A percentile compares a stretch with the other conserved stretches of the same genome.
Conservation (phyloP, 2,888 invertebrate genomes). For the Pammene aurita region DNA sequence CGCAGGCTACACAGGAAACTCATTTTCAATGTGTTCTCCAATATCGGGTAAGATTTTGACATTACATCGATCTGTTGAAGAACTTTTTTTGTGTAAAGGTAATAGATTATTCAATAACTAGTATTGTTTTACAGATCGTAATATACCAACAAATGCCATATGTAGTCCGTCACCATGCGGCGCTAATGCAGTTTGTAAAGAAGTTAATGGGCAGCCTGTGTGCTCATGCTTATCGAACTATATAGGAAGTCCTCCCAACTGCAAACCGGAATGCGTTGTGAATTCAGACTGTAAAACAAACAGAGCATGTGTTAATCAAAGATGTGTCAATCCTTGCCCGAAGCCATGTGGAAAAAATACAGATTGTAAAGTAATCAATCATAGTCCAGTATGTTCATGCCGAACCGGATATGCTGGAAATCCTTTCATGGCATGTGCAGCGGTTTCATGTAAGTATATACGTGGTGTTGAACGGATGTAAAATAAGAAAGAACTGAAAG, state of each 20-base stretch:
- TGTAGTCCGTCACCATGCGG: conserved; percentile 91
- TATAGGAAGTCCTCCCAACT: conserved; percentile 85
- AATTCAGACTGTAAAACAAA: conserved; percentile 86
- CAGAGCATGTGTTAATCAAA: conserved; percentile 86
- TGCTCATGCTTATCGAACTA: conserved; percentile 88
- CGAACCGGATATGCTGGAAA: conserved; percentile 86
- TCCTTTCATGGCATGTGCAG: conserved; percentile 86
- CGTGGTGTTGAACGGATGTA: not conserved
- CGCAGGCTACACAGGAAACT: conserved; percentile 86
- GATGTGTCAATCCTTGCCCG: conserved; percentile 87
- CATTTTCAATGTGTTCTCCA: conserved; percentile 80
- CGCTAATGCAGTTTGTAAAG: conserved; percentile 87
- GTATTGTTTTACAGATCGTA: conserved; percentile 61
- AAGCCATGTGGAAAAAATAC: conserved; percentile 87
- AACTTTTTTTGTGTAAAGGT: not conserved
- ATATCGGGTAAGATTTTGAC: conserved; percentile 63
- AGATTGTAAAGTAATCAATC: conserved; percentile 87
- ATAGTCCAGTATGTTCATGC: conserved; percentile 89
- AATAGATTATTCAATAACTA: conserved; percentile 27
- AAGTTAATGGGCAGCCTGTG: conserved; percentile 87
- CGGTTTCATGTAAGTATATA: conserved; percentile 79
- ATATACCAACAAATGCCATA: conserved; percentile 75
- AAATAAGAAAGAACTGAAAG: not conserved
- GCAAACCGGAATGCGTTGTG: conserved; percentile 86
- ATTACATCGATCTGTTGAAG: not conserved